These are phyloP conservation scores for Bubo scandiacus DNA, from an alignment of 2,113 vertebrate genomes.

Conservation along the genomic window DNA sequence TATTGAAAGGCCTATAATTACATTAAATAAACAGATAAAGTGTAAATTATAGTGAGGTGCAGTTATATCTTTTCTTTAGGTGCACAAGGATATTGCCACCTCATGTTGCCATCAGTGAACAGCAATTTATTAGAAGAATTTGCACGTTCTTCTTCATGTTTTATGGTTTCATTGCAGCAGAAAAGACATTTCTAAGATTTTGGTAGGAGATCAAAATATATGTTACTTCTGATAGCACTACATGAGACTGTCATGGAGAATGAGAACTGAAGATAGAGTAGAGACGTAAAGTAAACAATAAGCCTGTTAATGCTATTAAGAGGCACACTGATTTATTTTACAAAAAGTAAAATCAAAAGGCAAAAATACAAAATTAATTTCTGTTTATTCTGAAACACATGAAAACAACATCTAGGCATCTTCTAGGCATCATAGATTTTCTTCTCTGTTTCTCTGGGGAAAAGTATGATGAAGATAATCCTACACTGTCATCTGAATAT, in stretches of 20 bases:
- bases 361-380: background rate
- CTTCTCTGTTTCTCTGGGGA: background rate
- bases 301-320: background rate
- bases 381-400: background rate
- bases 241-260: background rate
- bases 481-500: background rate
- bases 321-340: background rate
- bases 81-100: background rate
- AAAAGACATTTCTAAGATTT: background rate
- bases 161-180: background rate
- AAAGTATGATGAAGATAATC: background rate
- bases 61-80: background rate
- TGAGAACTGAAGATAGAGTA: background rate
- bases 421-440: background rate
- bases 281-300: background rate
- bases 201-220: background rate
- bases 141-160: background rate
- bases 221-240: background rate
- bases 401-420: background rate
- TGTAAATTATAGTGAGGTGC: background rate
- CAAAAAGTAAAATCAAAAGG: background rate
- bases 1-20: background rate
- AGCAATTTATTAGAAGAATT: background rate
- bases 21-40: background rate
- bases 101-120: background rate